phyloP scores from a whole-genome alignment of 2,113 vertebrate genomes.

The Anser cygnoides region DNA sequence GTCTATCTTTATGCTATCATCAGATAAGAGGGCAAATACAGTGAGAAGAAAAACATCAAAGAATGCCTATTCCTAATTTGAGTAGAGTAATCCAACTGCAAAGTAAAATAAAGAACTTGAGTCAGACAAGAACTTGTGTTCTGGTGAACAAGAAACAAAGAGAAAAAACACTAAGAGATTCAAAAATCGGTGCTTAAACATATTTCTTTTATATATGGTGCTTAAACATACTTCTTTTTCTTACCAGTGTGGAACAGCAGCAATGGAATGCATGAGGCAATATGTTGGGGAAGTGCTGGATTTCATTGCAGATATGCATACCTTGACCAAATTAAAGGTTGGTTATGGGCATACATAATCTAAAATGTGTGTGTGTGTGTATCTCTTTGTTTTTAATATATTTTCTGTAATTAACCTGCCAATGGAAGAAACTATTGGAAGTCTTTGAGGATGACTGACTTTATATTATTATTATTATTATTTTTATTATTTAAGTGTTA shows the following conservation, averaged over 20 bases:
- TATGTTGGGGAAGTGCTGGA: constrained; percentile 93
- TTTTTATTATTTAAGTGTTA: not conserved
- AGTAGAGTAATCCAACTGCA: not conserved
- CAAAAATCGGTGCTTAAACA: not conserved
- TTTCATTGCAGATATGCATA: constrained; percentile 99
- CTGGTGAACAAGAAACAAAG: not conserved
- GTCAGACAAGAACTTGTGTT: not conserved
- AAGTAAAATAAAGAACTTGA: not conserved
- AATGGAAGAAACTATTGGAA: not conserved
- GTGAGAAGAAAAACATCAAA: constrained; percentile 6
- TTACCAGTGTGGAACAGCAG: constrained; percentile 92
- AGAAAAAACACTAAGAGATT: not conserved
- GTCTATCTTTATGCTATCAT: not conserved
- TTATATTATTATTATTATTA: no score
- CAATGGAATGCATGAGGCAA: constrained; percentile 97
- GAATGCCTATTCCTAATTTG: not conserved
- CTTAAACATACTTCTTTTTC: constrained; percentile 46
- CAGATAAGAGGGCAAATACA: not conserved
- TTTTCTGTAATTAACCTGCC: not conserved
- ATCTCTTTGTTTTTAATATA: not conserved
- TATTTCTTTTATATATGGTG: constrained; percentile 27
- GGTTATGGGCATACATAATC: constrained; percentile 16
- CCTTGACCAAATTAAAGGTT: constrained; percentile 96
- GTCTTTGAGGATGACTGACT: not conserved
- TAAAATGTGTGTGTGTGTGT: not conserved